phyloP scores from a whole-genome alignment of 2,888 invertebrate species.

The Melinaea menophilus region DNA sequence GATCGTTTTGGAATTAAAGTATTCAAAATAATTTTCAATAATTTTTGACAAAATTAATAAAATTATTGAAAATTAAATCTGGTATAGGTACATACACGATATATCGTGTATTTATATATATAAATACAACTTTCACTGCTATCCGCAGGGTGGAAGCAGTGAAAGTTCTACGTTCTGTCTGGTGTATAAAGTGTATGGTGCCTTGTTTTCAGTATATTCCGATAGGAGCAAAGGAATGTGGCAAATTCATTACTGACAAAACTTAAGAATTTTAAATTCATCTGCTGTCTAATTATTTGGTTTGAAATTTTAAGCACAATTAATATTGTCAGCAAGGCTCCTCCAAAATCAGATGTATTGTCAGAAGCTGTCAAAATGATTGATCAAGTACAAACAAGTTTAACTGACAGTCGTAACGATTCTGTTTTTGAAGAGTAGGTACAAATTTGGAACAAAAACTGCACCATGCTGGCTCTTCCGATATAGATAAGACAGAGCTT shows the following conservation, averaged over 20 bases:
- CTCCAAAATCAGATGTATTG: constrained; percentile 11
- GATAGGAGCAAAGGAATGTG: constrained; percentile 23
- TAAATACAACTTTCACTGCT: too few relatives aligned
- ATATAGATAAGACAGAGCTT: too few relatives aligned
- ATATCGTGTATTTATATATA: too few relatives aligned
- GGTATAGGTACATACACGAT: too few relatives aligned
- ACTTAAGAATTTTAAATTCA: constrained; percentile 29
- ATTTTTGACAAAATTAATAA: too few relatives aligned
- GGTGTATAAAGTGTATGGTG: too few relatives aligned
- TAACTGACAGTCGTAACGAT: constrained; percentile 7
- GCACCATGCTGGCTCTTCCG: neutral
- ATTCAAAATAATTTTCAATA: too few relatives aligned
- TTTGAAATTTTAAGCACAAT: constrained; percentile 31
- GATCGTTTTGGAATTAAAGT: too few relatives aligned
- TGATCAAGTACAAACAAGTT: constrained; percentile 18
- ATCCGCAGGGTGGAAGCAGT: too few relatives aligned
- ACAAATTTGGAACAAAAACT: neutral
- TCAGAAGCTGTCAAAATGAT: constrained; percentile 14
- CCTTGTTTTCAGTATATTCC: too few relatives aligned
- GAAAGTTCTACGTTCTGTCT: too few relatives aligned
- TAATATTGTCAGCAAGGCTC: constrained; percentile 27
- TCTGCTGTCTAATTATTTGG: constrained; percentile 37
- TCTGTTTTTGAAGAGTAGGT: neutral
- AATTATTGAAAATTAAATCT: too few relatives aligned
- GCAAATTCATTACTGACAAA: constrained; percentile 24